phyloP scores from a whole-genome alignment of 92 coral and sea anemone genomes.

The Montipora capitata region DNA sequence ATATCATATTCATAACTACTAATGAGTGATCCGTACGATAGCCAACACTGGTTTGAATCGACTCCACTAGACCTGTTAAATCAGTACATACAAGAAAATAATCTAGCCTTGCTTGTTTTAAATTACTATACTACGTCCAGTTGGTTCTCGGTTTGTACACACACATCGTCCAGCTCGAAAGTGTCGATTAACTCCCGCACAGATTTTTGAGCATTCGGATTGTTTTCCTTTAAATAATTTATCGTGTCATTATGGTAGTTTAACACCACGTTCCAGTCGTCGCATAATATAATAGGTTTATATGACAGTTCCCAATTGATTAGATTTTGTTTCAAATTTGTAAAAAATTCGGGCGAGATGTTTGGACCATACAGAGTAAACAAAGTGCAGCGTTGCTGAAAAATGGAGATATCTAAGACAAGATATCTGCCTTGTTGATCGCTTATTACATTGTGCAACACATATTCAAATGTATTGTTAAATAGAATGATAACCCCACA shows the following conservation, averaged over 20 bases:
- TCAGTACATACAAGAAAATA: constrained; percentile 55
- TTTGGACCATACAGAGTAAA: too few species aligned
- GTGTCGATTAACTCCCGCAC: constrained; percentile 3
- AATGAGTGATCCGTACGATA: constrained; percentile 53
- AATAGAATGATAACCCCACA: too few species aligned
- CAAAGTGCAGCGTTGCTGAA: too few species aligned
- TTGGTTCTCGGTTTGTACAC: neutral
- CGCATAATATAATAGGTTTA: constrained; percentile 4
- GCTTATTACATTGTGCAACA: too few species aligned
- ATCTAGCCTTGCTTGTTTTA: constrained; percentile 14
- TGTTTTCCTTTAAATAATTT: neutral
- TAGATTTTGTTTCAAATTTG: too few species aligned
- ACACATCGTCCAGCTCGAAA: constrained; percentile 7
- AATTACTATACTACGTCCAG: too few species aligned
- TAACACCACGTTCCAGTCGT: constrained; percentile 27
- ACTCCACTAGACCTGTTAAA: constrained; percentile 30
- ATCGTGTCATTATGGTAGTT: constrained; percentile 11
- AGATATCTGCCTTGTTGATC: too few species aligned
- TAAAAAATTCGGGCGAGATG: too few species aligned
- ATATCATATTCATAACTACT: constrained; percentile 26
- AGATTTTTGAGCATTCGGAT: constrained; percentile 1
- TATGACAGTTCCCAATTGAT: constrained; percentile 1
- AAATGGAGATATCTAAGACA: too few species aligned
- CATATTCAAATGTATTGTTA: too few species aligned
- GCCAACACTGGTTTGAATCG: constrained; percentile 15